Percentiles rank a stretch among this genome's conserved stretches.
These are phyloP conservation scores for Zingel zingel DNA, from an alignment of 2,113 vertebrate species.

Conservation along the genomic window DNA sequence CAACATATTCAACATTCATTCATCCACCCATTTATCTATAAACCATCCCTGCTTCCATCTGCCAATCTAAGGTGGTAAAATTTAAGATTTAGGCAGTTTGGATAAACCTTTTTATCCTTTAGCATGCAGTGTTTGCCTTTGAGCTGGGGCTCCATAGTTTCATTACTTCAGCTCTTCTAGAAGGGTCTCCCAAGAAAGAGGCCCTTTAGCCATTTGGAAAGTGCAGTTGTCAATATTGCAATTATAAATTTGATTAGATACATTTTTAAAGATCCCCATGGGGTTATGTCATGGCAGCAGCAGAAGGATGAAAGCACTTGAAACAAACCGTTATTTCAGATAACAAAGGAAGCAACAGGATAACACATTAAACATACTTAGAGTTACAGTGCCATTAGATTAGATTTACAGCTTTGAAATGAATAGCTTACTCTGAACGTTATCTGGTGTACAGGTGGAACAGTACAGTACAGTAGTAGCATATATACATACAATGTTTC, in stretches of 20 bases:
- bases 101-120: conserved; percentile 6
- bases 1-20: not conserved
- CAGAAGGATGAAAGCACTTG: not conserved
- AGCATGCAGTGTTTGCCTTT: not conserved
- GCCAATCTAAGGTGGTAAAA: not conserved
- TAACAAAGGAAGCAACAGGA: not conserved
- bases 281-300: conserved; percentile 1
- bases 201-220: conserved; percentile 19
- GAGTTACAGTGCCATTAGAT: not conserved
- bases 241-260: conserved; percentile 27
- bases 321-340: not conserved
- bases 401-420: not conserved
- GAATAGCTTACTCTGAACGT: not conserved
- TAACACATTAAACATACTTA: conserved; percentile 1
- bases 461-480: not conserved
- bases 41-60: not conserved
- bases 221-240: not conserved
- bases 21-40: not conserved
- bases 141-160: not conserved
- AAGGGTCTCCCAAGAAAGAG: conserved; percentile 5
- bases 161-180: not conserved
- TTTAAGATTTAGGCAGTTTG: not conserved
- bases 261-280: conserved; percentile 23
- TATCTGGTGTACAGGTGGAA: not conserved
- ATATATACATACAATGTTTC: not conserved